These are phyloP conservation scores for Rotaria magnacalcarata DNA, from an alignment of 2,888 invertebrate species.

Conservation along the genomic window DNA sequence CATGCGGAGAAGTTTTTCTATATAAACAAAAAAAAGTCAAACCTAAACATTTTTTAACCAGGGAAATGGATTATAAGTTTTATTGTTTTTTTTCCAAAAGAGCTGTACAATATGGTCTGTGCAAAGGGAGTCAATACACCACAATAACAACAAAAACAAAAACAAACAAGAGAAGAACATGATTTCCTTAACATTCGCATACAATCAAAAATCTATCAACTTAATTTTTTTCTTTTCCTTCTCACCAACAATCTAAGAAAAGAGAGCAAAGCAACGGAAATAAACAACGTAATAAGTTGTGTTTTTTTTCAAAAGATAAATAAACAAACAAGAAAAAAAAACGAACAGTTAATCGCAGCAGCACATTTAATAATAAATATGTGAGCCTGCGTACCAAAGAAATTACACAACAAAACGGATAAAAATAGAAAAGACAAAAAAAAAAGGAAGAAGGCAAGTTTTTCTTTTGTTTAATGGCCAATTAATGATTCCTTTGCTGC, in stretches of 20 bases:
- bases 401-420: conserved; percentile 29
- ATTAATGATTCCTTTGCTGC: background rate
- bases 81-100: conserved; percentile 1
- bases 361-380: background rate
- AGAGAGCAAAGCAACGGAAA: background rate
- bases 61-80: background rate
- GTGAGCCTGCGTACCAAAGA: background rate
- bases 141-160: background rate
- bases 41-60: background rate
- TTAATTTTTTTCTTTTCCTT: background rate
- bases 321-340: background rate
- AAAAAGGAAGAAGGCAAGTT: background rate
- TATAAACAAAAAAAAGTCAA: background rate
- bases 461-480: background rate
- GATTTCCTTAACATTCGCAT: background rate
- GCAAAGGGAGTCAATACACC: conserved; percentile 26
- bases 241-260: background rate
- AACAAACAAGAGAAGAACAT: background rate
- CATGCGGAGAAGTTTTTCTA: background rate
- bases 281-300: background rate
- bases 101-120: conserved; percentile 26
- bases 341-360: background rate
- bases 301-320: background rate
- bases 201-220: background rate
- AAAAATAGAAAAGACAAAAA: conserved; percentile 21